phyloP scores from a whole-genome alignment of 2,888 invertebrate genomes.

The Serripes groenlandicus region DNA sequence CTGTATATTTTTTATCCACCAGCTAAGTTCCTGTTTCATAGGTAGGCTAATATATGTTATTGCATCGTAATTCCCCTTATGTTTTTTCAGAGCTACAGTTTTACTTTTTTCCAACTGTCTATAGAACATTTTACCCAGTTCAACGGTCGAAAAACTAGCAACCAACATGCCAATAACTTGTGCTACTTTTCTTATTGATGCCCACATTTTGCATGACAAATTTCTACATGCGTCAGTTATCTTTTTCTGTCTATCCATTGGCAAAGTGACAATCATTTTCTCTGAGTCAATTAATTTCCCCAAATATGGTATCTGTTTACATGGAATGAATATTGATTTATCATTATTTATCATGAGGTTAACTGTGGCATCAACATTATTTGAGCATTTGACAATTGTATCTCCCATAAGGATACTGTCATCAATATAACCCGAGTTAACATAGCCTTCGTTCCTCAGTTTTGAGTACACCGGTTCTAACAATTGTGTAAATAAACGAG shows the following conservation, averaged over 20 bases:
- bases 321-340: not conserved
- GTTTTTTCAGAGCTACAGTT: not conserved
- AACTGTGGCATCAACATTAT: constrained; percentile 2
- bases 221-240: not conserved
- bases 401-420: constrained; percentile 29
- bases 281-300: not conserved
- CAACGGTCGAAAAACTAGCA: constrained; percentile 43
- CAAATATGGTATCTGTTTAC: not conserved
- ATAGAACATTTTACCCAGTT: constrained; percentile 1
- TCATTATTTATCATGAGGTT: not conserved
- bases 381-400: not conserved
- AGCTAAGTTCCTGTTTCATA: not conserved
- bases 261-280: not conserved
- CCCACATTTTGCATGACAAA: not conserved
- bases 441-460: not conserved
- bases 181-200: constrained; percentile 24
- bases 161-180: constrained; percentile 48
- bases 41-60: not conserved
- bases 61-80: not conserved
- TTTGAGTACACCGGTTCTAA: not conserved
- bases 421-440: constrained; percentile 29
- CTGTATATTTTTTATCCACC: not conserved
- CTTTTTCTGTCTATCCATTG: not conserved
- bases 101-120: not conserved
- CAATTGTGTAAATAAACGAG: not conserved